Percentiles rank a stretch among this genome's conserved stretches.
Evolutionary conservation across 1,140 invertebrate species (phyloP).

Genomic region (Drosophila sechellia): DNA sequence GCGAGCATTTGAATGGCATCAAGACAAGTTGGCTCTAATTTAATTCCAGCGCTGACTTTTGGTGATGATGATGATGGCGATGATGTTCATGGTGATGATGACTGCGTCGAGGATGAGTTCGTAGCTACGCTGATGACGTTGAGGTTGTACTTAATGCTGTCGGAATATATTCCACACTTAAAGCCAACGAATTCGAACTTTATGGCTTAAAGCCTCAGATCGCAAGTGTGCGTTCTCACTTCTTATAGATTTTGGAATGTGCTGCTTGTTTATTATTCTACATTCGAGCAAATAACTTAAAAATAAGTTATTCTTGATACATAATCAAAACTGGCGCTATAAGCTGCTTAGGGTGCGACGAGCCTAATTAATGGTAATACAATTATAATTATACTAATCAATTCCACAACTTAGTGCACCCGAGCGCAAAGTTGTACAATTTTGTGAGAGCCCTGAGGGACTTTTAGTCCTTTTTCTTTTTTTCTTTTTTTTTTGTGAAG

Average conservation of each 20-base stretch:
- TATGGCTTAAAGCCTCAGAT: background rate
- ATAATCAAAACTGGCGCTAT: background rate
- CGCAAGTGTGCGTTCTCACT: background rate
- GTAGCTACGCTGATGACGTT: conserved; percentile 8
- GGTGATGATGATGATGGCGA: background rate
- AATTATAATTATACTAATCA: conserved; percentile 28
- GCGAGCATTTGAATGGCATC: conserved; percentile 50
- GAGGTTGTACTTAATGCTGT: conserved; percentile 9
- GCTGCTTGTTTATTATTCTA: too few species aligned
- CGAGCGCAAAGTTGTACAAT: conserved; percentile 1
- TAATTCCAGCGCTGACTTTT: conserved; percentile 63
- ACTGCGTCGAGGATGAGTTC: background rate
- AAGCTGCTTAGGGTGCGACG: background rate
- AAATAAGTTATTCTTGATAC: background rate
- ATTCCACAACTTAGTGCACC: conserved; percentile 8
- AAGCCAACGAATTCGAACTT: background rate
- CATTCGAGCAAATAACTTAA: too few species aligned
- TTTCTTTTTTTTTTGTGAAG: background rate
- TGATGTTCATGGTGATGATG: conserved; percentile 5
- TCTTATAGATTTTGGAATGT: too few species aligned
- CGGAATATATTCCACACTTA: conserved; percentile 1
- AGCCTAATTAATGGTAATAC: conserved; percentile 13
- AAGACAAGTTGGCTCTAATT: conserved; percentile 76
- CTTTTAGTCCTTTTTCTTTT: background rate
- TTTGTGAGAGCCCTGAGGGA: background rate